phyloP scores from a whole-genome alignment of 2,888 invertebrate genomes.

The Urechis unicinctus region DNA sequence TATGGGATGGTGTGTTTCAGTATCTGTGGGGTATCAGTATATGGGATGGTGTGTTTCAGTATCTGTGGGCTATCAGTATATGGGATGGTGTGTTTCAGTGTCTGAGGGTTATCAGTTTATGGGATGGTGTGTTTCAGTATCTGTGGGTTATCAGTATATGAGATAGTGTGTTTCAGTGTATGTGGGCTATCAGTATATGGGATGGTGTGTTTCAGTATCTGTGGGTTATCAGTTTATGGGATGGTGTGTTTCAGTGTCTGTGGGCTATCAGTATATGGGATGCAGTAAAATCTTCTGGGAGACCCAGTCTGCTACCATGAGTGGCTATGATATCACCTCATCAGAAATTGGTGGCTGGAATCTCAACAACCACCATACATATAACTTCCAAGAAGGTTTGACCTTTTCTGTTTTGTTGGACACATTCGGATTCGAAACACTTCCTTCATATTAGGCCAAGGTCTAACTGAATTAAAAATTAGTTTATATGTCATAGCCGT shows the following conservation, averaged over 20 bases:
- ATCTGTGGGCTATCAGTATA: no score
- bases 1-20: no score
- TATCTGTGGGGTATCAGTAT: background rate
- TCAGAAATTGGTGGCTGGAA: slow-evolving; percentile 61
- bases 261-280: slow-evolving; percentile 89
- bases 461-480: no score
- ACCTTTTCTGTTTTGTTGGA: background rate
- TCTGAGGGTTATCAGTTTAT: slow-evolving; percentile 90
- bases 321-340: slow-evolving; percentile 93
- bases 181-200: no score
- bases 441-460: no score
- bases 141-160: no score
- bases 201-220: no score
- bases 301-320: slow-evolving; percentile 84
- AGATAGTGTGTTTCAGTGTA: no score
- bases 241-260: slow-evolving; percentile 52
- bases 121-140: slow-evolving; percentile 72
- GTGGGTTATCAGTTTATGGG: background rate
- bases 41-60: background rate
- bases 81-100: slow-evolving; percentile 40
- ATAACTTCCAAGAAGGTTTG: slow-evolving; percentile 92
- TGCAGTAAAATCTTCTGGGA: slow-evolving; percentile 88
- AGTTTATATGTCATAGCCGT: no score
- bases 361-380: slow-evolving; percentile 94
- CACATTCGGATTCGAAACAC: no score